Base-by-base conservation (phyloP, 2,888 invertebrate species). In the Hesperia comma region DNA sequence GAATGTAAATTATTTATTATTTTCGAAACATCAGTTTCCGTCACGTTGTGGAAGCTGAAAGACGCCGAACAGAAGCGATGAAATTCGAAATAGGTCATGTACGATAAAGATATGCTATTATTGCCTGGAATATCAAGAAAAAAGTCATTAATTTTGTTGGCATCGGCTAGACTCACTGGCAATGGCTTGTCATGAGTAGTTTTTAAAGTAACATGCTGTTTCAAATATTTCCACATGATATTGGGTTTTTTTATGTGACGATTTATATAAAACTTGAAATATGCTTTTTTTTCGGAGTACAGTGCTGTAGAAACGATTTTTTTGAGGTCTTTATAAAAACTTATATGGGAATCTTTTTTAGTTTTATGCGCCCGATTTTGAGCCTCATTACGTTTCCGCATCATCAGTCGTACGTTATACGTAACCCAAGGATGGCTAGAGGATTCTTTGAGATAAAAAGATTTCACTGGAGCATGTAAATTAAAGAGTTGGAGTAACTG, bases 211-310 rank as follows among this genome's bases (percentile, higher is more conserved):
- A 15, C 32, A 14, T 53, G 53, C 53, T 53, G 17, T 51, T 69
- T 58, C n/a, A 71, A 14, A 26, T 71, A 55, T 55, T 66, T 64
- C 70, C 69, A 71, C 26, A 66, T 26, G 7, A 32, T 14, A 55
- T 43, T 41, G 0, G 67, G 49, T 14, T 63, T 46, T 26, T 51
- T 66, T 7, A 66, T 12, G n/a, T 68, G 66, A 10, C 37, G 46
- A 12, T 67, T 68, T 6, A 64, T 68, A 37, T 67, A 40, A 41
- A 41, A 26, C 6, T 54, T 51, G 49, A 68, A 68, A 49, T 69
- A 68, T 12, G 58, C 68, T 7, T 7, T 54, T 14, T 53, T 53
- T 12, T 53, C 53, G 0, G 8, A 2, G 14, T 14, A 10, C 26
- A 53, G 10, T 14, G 53, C 53, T 2, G 21, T 14, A 1, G 12